These are phyloP conservation scores for Urophycis tenuis DNA, from an alignment of 2,797 vertebrate genomes.

Conservation along the genomic window DNA sequence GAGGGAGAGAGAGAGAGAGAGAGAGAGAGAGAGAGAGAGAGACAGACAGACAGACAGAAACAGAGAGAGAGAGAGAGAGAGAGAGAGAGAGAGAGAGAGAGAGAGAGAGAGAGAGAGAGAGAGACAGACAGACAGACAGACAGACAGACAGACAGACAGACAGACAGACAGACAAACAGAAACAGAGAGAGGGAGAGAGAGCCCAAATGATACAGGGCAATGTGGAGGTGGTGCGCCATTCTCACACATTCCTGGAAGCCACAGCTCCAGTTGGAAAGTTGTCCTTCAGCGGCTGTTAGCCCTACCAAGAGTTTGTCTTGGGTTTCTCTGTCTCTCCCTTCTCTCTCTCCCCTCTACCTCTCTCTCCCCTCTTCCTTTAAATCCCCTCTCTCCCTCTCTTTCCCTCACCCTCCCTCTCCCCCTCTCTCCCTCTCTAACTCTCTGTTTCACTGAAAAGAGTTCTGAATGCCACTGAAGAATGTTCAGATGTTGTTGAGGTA, in stretches of 20 bases:
- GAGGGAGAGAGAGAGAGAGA: background rate
- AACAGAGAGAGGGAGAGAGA: slow-evolving; percentile 13
- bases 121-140: slow-evolving; percentile 2
- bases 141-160: background rate
- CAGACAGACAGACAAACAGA: background rate
- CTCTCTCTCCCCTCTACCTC: slow-evolving; percentile 32
- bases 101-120: slow-evolving; percentile 21
- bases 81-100: slow-evolving; percentile 6
- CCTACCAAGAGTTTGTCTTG: slow-evolving; percentile 55
- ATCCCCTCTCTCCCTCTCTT: slow-evolving; percentile 46
- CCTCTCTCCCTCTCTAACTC: slow-evolving; percentile 44
- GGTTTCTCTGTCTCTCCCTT: slow-evolving; percentile 60
- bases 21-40: background rate
- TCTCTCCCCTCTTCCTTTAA: slow-evolving; percentile 50
- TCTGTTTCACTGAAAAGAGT: slow-evolving; percentile 64
- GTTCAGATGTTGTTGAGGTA: slow-evolving; percentile 54
- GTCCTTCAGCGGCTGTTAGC: slow-evolving; percentile 45
- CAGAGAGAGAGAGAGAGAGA: background rate
- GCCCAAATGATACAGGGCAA: slow-evolving; percentile 31
- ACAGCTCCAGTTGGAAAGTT: slow-evolving; percentile 56
- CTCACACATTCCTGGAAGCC: slow-evolving; percentile 61
- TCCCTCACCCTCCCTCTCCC: slow-evolving; percentile 49
- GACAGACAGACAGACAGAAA: background rate
- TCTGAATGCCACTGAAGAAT: slow-evolving; percentile 70
- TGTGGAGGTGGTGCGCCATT: slow-evolving; percentile 27